Evolutionary conservation across 2,113 vertebrate genomes (phyloP).

Genomic region (Syrmaticus mikado): DNA sequence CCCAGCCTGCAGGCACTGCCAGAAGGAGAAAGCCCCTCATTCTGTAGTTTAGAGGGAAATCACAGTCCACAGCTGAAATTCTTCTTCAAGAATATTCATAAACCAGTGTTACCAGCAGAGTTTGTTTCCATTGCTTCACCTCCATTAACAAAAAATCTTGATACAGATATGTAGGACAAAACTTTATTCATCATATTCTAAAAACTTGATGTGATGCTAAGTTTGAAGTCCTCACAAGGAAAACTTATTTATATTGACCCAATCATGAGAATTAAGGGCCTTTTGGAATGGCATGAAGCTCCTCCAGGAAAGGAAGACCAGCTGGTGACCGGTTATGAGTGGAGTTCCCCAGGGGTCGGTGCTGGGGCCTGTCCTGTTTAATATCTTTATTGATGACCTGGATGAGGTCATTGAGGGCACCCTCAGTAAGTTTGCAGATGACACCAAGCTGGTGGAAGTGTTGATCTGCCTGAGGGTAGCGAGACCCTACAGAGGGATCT

Average conservation of each 20-base stretch:
- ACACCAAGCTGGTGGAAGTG: no score
- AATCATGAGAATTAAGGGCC: background rate
- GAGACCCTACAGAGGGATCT: no score
- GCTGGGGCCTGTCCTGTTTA: no score
- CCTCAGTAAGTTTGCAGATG: no score
- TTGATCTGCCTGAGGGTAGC: no score
- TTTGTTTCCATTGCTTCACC: background rate
- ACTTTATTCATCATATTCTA: background rate
- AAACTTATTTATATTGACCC: background rate
- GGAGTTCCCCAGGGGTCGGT: no score
- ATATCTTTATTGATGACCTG: no score
- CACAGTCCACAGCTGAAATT: background rate
- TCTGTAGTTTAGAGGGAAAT: background rate
- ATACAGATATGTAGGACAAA: background rate
- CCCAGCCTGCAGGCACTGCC: background rate
- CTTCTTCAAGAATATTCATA: background rate
- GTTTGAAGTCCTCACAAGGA: background rate
- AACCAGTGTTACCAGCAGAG: background rate
- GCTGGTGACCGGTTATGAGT: no score
- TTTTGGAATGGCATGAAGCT: no score
- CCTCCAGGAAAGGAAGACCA: no score
- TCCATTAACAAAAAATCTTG: background rate
- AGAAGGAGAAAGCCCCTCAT: background rate
- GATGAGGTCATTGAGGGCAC: no score
- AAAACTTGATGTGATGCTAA: background rate